These are phyloP conservation scores for Macrobrachium nipponense DNA, from an alignment of 1,140 invertebrate species.

Conservation along the genomic window DNA sequence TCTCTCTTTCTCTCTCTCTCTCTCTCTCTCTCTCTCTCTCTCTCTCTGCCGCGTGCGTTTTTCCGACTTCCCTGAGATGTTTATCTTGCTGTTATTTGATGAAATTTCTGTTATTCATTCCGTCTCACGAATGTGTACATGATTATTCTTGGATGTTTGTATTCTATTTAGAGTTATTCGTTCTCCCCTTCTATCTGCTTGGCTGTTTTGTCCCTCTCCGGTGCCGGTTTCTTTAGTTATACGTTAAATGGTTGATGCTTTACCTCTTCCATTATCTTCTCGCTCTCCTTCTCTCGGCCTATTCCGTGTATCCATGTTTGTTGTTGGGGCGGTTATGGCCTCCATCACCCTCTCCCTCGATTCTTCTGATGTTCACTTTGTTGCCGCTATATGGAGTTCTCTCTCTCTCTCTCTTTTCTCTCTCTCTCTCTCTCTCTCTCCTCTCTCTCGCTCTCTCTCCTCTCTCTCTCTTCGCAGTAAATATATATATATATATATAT, in stretches of 20 bases:
- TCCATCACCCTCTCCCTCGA: too few species aligned
- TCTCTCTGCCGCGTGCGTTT: neutral
- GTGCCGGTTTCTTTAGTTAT: neutral
- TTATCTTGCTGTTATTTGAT: neutral
- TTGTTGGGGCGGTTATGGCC: too few species aligned
- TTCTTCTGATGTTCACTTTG: neutral
- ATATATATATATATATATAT: too few species aligned
- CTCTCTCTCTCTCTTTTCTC: neutral
- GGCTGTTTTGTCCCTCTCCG: neutral
- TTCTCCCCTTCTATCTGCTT: neutral
- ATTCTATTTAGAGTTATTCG: neutral
- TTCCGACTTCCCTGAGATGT: neutral
- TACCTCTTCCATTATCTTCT: neutral
- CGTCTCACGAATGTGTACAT: neutral
- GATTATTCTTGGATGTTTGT: neutral
- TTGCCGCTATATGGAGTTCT: neutral
- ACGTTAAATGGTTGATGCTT: too few species aligned
- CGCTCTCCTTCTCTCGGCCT: neutral
- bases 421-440: neutral
- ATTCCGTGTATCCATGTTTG: neutral
- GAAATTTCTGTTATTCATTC: too few species aligned
- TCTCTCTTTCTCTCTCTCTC: constrained; percentile 6
- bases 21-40: constrained; percentile 20
- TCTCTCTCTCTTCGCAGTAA: too few species aligned
- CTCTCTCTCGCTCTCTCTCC: too few species aligned